Evolutionary conservation across 2,888 invertebrate species (phyloP).

Genomic region (Metacarcinus magister): DNA sequence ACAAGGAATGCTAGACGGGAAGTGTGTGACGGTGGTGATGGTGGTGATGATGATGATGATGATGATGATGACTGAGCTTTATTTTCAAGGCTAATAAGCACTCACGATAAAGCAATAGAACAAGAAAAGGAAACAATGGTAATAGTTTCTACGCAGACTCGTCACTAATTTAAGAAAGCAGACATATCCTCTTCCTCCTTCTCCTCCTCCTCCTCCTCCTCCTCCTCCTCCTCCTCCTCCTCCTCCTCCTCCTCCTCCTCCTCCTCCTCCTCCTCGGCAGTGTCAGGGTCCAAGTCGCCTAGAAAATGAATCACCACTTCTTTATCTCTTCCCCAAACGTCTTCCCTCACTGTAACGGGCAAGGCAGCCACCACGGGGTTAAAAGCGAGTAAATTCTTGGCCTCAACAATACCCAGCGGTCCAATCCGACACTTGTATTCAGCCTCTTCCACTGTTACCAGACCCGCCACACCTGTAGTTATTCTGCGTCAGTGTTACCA

Average conservation of each 20-base stretch:
- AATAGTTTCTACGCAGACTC: background rate
- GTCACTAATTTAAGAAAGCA: constrained; percentile 1
- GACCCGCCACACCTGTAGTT: constrained; percentile 65
- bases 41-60: background rate
- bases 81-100: background rate
- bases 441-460: constrained; percentile 56
- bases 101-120: background rate
- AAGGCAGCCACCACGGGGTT: background rate
- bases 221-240: constrained; percentile 28
- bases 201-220: constrained; percentile 39
- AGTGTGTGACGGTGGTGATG: background rate
- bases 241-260: background rate
- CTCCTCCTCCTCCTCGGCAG: constrained; percentile 26
- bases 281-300: constrained; percentile 38
- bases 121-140: constrained; percentile 18
- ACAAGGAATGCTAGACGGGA: background rate
- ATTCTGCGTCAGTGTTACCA: constrained; percentile 61
- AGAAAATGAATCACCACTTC: constrained; percentile 27
- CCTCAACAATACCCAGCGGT: constrained; percentile 41
- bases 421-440: constrained; percentile 62
- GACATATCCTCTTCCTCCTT: background rate
- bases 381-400: constrained; percentile 63
- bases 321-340: constrained; percentile 37
- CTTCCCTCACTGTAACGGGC: constrained; percentile 35
- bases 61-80: background rate